phyloP scores from a whole-genome alignment of 2,113 vertebrate genomes.

The Cariama cristata region DNA sequence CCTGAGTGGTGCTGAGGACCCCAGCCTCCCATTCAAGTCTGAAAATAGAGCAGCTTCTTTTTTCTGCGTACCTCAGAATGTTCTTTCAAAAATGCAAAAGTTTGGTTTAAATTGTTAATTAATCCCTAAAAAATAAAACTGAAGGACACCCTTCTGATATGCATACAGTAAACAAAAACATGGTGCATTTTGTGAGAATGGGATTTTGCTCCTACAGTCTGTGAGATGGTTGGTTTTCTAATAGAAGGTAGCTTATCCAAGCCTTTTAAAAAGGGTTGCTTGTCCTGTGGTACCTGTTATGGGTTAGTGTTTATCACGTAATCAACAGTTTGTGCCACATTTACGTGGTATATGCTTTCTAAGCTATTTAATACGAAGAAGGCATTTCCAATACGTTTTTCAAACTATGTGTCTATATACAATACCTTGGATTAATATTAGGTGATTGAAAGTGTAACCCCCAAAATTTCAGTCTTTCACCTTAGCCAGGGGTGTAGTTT shows the following conservation, averaged over 20 bases:
- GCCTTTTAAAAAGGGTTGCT: not conserved
- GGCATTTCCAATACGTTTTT: not conserved
- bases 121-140: not conserved
- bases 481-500: not conserved
- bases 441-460: not conserved
- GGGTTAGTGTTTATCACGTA: not conserved
- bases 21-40: not conserved
- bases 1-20: not conserved
- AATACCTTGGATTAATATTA: not conserved
- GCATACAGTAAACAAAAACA: rapidly evolving
- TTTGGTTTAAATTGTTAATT: not conserved
- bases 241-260: not conserved
- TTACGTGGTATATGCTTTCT: not conserved
- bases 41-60: not conserved
- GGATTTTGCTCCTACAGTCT: not conserved
- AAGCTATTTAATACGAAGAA: not conserved
- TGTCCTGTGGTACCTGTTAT: not conserved
- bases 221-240: not conserved
- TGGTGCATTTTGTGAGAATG: not conserved
- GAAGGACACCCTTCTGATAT: not conserved
- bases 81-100: not conserved
- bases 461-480: not conserved
- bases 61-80: not conserved
- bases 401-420: not conserved
- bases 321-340: not conserved